Percentiles rank a stretch among this genome's conserved stretches.
Evolutionary conservation across 2,113 vertebrate genomes (phyloP).

Genomic region (Solenodon paradoxus): DNA sequence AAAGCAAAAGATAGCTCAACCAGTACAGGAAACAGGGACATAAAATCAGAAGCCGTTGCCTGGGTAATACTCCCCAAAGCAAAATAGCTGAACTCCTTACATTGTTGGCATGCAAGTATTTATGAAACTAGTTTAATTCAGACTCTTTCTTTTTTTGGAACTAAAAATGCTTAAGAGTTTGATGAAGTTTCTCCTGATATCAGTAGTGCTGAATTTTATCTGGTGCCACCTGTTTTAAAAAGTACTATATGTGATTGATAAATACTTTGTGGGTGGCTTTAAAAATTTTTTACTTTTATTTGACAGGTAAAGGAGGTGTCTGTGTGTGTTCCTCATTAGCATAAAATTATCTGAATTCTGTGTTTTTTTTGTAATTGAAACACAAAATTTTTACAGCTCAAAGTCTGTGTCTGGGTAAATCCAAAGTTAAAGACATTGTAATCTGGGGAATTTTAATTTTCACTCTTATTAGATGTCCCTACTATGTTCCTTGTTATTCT

Average conservation of each 20-base stretch:
- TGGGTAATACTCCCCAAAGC: rapidly evolving
- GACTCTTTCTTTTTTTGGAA: neutral
- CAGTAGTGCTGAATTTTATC: neutral
- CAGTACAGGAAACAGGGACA: neutral
- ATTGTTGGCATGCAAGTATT: neutral
- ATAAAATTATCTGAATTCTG: neutral
- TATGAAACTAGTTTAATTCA: neutral
- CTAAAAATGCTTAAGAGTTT: neutral
- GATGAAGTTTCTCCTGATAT: neutral
- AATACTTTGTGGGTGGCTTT: neutral
- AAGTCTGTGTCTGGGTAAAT: neutral
- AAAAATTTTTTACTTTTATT: neutral
- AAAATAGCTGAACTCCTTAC: neutral
- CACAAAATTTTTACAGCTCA: neutral
- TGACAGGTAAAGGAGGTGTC: neutral
- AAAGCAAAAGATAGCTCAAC: neutral
- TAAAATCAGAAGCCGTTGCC: neutral
- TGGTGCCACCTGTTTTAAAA: neutral
- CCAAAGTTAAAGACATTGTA: neutral
- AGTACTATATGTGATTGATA: neutral
- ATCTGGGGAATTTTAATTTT: neutral
- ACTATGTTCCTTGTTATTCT: neutral
- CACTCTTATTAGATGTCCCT: neutral
- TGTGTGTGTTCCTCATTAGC: neutral
- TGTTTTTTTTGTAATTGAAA: neutral